Evolutionary conservation across 2,113 vertebrate species (phyloP).

Genomic region (Trogon melanurus): DNA sequence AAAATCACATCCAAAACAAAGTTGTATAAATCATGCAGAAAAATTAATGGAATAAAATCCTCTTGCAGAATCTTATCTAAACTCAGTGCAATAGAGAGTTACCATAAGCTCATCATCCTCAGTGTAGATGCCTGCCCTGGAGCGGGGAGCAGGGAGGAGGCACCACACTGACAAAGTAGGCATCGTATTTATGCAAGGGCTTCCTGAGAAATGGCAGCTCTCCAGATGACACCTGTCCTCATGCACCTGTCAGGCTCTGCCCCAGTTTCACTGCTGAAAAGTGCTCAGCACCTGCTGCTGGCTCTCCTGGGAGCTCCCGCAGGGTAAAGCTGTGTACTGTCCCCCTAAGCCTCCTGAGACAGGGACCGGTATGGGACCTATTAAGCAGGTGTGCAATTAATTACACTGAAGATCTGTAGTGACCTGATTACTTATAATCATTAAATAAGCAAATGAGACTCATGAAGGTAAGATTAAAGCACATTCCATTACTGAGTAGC

Average conservation of each 20-base stretch:
- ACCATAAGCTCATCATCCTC: background rate
- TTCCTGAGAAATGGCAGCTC: background rate
- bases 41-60: background rate
- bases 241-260: background rate
- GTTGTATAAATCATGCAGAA: background rate
- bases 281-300: background rate
- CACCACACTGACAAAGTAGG: background rate
- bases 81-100: background rate
- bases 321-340: background rate
- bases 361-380: background rate
- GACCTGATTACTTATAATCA: background rate
- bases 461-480: background rate
- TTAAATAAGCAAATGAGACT: background rate
- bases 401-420: background rate
- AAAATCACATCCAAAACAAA: background rate
- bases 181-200: background rate
- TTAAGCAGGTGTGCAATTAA: background rate
- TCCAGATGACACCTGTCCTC: background rate
- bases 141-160: background rate
- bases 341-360: background rate
- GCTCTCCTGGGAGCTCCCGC: background rate
- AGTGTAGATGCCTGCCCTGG: background rate
- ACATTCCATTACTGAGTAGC: background rate
- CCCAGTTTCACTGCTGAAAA: background rate
- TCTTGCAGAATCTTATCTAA: background rate